Evolutionary conservation across 2,113 vertebrate species (phyloP).

Genomic region (Leptobrachium ailaonicum): DNA sequence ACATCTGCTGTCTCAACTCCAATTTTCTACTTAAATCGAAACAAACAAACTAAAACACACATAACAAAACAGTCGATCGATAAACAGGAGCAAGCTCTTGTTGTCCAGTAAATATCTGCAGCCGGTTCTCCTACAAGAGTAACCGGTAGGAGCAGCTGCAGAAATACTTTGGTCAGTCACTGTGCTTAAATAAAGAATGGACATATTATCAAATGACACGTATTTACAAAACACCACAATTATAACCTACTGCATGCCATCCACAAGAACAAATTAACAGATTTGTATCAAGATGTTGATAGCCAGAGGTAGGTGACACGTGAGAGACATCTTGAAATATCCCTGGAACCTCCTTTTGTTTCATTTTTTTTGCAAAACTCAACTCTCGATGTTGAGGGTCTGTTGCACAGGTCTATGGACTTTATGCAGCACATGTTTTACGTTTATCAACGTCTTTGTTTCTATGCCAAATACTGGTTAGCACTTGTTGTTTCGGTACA

Average conservation of each 20-base stretch:
- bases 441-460: conserved; percentile 63
- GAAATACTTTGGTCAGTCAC: conserved; percentile 75
- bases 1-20: conserved; percentile 37
- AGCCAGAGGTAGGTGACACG: conserved; percentile 76
- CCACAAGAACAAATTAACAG: conserved; percentile 54
- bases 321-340: conserved; percentile 67
- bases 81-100: conserved; percentile 67
- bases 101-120: conserved; percentile 73
- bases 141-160: conserved; percentile 62
- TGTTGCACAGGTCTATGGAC: conserved; percentile 53
- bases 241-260: conserved; percentile 63
- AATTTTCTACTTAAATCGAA: too few species aligned
- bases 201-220: conserved; percentile 61
- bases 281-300: conserved; percentile 65
- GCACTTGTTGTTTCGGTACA: conserved; percentile 63
- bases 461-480: conserved; percentile 69
- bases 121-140: conserved; percentile 59
- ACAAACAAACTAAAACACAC: too few species aligned
- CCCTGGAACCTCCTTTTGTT: conserved; percentile 65
- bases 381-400: conserved; percentile 56
- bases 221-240: conserved; percentile 74
- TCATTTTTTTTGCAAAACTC: conserved; percentile 53
- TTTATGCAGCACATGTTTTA: conserved; percentile 35
- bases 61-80: conserved; percentile 27
- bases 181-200: conserved; percentile 66